Base-by-base conservation (phyloP, 2,888 invertebrate genomes). In the Cataglyphis cursor region DNA sequence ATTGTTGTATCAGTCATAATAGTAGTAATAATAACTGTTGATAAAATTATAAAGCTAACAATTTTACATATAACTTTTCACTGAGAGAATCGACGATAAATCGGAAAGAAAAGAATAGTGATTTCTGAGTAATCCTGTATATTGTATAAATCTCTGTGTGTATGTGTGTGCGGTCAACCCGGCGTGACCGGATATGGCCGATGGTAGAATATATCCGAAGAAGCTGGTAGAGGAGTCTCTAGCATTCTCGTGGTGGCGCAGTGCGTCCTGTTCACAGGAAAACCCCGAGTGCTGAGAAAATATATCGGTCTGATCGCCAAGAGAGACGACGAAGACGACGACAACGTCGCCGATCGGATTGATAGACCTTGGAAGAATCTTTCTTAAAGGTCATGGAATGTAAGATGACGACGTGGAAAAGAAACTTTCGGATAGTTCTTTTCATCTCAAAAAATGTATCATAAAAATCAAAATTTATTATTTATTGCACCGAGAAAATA, bases 251-350 rank as follows among this genome's bases (percentile, higher is more conserved):
- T 87, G 82, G 48, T 70, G 80, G 72, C 81, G 87, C 66, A 78
- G 84, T 85, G 82, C 85, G 82, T 84, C 82, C 87, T 81, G 88
- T 84, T 90, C 89, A 68, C 57, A 59, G 81, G 51, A 76, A 74
- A 85, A 73, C 59, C 28, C 82, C 62, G 48, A 90, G 89, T 90
- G 89, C 83, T 90, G 73, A 57, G 89, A 89, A 90, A 90, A 90
- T 90, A 90, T 89, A 85, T 85, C 89, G 78, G 65, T 82, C 48
- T 54, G 76, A 85, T 62, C 74, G 66, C 57, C 41, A 54, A 59
- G 31, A 78, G 80, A 80, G 78, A 81, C 88, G 65, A 81, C 59
- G 73, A 57, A 61, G 59, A 9, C 35, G 28, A 54, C 24, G 66
- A 41, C 51, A 51, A 74, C 35, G 35, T 48, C 24, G 44, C 64